Evolutionary conservation across 2,888 invertebrate species (phyloP).

Genomic region (Sphaeridia pumilis): DNA sequence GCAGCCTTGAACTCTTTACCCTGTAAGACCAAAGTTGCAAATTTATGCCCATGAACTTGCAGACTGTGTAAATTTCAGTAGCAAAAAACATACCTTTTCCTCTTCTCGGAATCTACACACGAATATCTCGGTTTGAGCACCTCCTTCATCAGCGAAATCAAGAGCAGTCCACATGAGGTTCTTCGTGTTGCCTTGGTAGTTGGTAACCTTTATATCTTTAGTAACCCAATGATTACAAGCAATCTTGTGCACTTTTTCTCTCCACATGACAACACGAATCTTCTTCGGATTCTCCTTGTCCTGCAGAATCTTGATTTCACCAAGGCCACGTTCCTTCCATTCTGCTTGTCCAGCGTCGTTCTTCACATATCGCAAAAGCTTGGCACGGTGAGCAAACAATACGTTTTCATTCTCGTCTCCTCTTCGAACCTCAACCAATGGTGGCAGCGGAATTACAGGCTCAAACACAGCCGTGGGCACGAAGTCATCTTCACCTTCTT

Average conservation of each 20-base stretch:
- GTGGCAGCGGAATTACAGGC: slow-evolving; percentile 78
- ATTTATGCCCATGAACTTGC: no score
- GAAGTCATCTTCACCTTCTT: slow-evolving; percentile 55
- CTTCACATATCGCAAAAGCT: slow-evolving; percentile 58
- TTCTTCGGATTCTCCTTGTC: slow-evolving; percentile 54
- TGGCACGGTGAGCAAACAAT: slow-evolving; percentile 67
- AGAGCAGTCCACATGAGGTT: slow-evolving; percentile 39
- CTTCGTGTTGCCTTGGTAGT: slow-evolving; percentile 36
- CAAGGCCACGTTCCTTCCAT: slow-evolving; percentile 64
- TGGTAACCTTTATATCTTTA: slow-evolving; percentile 36
- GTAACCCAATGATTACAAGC: slow-evolving; percentile 39
- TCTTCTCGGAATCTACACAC: slow-evolving; percentile 39
- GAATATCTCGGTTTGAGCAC: slow-evolving; percentile 39
- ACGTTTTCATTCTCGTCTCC: slow-evolving; percentile 75
- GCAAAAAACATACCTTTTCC: slow-evolving; percentile 18
- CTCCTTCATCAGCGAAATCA: slow-evolving; percentile 39
- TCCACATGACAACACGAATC: slow-evolving; percentile 69
- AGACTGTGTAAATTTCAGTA: background rate
- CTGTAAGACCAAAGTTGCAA: slow-evolving; percentile 2
- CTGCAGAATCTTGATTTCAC: slow-evolving; percentile 48
- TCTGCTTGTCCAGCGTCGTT: slow-evolving; percentile 47
- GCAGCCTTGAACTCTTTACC: slow-evolving; percentile 12
- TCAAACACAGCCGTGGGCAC: slow-evolving; percentile 77
- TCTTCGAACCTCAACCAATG: slow-evolving; percentile 57
- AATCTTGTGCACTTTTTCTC: slow-evolving; percentile 57